A percentile compares a stretch with the other conserved stretches of the same genome.
phyloP scores from a whole-genome alignment of 1,140 invertebrate genomes.

The Anoplophora glabripennis region DNA sequence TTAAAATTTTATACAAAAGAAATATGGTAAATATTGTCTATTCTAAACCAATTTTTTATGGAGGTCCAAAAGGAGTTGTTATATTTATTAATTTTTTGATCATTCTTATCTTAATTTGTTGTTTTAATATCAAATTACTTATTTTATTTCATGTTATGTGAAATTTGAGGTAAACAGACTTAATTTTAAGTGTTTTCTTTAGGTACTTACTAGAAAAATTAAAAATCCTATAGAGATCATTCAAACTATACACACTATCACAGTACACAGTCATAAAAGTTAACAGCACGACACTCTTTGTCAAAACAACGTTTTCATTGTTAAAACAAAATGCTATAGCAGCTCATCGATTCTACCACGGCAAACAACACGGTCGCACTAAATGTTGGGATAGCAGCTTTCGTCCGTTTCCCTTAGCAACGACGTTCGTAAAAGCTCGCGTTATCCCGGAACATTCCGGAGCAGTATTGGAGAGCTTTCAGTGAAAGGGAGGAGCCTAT shows the following conservation, averaged over 20 bases:
- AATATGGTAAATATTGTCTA: too few species aligned
- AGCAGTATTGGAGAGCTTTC: constrained; percentile 31
- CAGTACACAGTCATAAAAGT: constrained; percentile 23
- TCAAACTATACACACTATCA: constrained; percentile 19
- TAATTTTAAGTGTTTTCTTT: too few species aligned
- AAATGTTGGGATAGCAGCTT: constrained; percentile 42
- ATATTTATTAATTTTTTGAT: too few species aligned
- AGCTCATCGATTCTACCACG: constrained; percentile 39
- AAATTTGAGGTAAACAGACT: too few species aligned
- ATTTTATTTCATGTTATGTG: too few species aligned
- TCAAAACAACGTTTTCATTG: constrained; percentile 26
- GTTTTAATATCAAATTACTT: too few species aligned
- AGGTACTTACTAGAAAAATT: constrained; percentile 1
- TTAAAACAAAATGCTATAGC: constrained; percentile 26
- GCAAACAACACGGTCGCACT: constrained; percentile 46
- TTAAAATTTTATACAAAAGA: too few species aligned
- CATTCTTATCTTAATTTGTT: too few species aligned
- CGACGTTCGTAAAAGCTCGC: constrained; percentile 37
- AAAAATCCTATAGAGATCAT: constrained; percentile 10
- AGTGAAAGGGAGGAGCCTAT: constrained; percentile 15
- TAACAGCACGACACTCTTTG: constrained; percentile 20
- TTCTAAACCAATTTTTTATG: too few species aligned
- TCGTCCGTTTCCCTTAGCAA: constrained; percentile 48
- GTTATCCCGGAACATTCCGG: constrained; percentile 18
- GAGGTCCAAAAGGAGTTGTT: too few species aligned